Conservation (phyloP, 2,888 invertebrate species). For the Drosophila dives region DNA sequence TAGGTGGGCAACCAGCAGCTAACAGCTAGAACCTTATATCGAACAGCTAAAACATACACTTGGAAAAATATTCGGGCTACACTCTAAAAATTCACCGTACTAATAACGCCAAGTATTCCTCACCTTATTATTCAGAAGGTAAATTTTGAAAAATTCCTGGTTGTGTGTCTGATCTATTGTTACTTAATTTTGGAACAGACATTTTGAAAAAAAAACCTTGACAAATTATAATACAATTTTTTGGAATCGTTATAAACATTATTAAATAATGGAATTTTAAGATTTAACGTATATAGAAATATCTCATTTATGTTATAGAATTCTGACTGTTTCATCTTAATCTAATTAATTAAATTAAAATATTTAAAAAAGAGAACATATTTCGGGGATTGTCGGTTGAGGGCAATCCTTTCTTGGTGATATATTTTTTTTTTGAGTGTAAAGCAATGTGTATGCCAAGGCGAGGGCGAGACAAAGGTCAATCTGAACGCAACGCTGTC, state of each 20-base stretch:
- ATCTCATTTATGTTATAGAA: too few relatives aligned
- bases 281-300: too few relatives aligned
- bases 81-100: neutral
- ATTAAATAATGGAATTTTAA: too few relatives aligned
- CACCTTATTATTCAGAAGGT: neutral
- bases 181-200: neutral
- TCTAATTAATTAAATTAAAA: neutral
- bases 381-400: neutral
- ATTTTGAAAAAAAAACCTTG: neutral
- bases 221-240: neutral
- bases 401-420: neutral
- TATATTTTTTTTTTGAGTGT: neutral
- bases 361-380: neutral
- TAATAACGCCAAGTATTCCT: neutral
- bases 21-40: neutral
- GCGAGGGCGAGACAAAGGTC: conserved; percentile 72
- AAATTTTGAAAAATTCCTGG: too few relatives aligned
- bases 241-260: too few relatives aligned
- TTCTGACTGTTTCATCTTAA: too few relatives aligned
- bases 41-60: neutral
- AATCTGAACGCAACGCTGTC: conserved; percentile 58
- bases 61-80: neutral
- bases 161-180: neutral
- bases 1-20: conserved; percentile 53
- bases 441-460: conserved; percentile 36